Base-by-base conservation (phyloP, 2,113 vertebrate species). In the Hylia prasina region DNA sequence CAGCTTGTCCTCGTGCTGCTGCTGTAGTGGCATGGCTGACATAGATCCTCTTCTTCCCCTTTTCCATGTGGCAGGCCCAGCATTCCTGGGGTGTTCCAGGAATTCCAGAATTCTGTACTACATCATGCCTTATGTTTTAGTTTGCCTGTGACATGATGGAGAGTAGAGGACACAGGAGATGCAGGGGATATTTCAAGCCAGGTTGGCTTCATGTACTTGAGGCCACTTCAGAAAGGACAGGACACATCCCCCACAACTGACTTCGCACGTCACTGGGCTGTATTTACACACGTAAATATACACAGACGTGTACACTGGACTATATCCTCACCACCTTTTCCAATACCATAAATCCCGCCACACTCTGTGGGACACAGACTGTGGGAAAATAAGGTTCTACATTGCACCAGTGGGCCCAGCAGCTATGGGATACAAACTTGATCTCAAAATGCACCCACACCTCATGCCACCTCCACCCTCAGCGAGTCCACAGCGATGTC, bases 111-210 rank as follows among this genome's bases (percentile, higher is more conserved):
- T 23, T 64, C 72, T 2, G 0, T 5, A 6, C 10, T 4, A 8
- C 24, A 7, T 30, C 0, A 0, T 31, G 44, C 24, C 23, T 40
- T 5, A 4, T 6, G n/a, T 45, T 73, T 30, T 51, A 27, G 7
- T 63, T 64, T 23, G 28, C 39, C 15, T 0, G 0, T 10, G 37
- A 27, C 15, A 8, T 3, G 3, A 5, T 2, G 5, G 58, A 56
- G 60, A 64, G 28, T 2, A 1, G 19, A 58, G 58, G 73, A 27
- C 22, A 10, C 0, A 0, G 16, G 48, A 54, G 11, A 1, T 35
- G 7, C 11, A 18, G 20, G 63, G 15, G 53, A 22, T n/a, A 40
- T 17, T 37, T 25, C 31, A 21, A 13, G 13, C 44, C 15, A 1
- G 0, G 5, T 20, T 19, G 13, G 27, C 15, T 58, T 51, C 13